Base-by-base conservation (phyloP, 2,113 vertebrate species). In the Nannobrachium achirus region DNA sequence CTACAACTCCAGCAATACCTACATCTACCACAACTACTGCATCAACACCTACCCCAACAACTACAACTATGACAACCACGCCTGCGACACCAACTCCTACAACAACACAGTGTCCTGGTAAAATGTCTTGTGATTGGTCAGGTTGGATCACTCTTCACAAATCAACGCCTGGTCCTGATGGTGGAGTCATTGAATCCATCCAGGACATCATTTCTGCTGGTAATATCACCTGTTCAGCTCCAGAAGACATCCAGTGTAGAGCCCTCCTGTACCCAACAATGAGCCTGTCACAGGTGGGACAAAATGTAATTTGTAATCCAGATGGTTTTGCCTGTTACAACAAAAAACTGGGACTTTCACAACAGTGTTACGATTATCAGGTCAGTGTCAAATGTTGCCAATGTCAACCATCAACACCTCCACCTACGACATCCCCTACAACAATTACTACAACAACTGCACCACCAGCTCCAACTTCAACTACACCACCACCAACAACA, bases 311-410 rank as follows among this genome's bases (percentile, higher is more conserved):
- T 11, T 0, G 84, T 7, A 59, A 88, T 0, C 13, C 62, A 14
- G 0, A 39, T 16, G 79, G 79, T 1, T 62, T 81, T 0, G 71
- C 84, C 16, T 91, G 90, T 63, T 6, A 56, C 19, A 92, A 91
- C 38, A 11, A 66, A 0, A 69, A 83, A 19, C 88, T 90, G 0
- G 74, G 70, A 0, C 10, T 58, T 1, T 78, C 69, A 46, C 38
- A n/a, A 14, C 67, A 85, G 41, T 92, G 91, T 18, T 76, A 73
- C 15, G 63, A 76, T 53, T 80, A 81, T 53, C 70, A 81, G 46
- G 74, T 81, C 40, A 64, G 63, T 63, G 68, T 80, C 14, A 25
- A 15, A 19, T 69, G 66, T 44, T 69, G 66, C 18, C 1, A 25
- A 4, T 66, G 64, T 1, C 8, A 1, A 45, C 1, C 14, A 9